Evolutionary conservation across 2,113 vertebrate species (phyloP), one percentile per base, ranked within the genome.

Genomic region (Talpa occidentalis): DNA sequence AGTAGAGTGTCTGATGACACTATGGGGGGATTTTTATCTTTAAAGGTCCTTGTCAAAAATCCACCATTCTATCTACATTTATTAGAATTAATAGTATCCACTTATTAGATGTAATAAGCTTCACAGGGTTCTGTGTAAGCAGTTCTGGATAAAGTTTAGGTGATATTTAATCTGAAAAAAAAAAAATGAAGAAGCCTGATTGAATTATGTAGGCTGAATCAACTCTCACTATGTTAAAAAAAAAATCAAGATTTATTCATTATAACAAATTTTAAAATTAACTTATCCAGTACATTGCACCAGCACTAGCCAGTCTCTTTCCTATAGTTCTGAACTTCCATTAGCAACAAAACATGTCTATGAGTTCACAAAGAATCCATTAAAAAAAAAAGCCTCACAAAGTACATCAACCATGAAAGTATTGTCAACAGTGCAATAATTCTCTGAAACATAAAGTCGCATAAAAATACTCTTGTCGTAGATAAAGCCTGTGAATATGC

Each of bases 381-480:
- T 92, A 47, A 72, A 70, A 93, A 80, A 69, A 66, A 24, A 2
- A 88, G 22, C 10, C 40, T 93, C 52, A 70, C 26, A 64, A 92
- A 88, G 92, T 70, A 72, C 19, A 67, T 95, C 84, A 93, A 90
- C 42, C 66, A 59, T 37, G 49, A 91, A 80, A 35, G 24, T 76
- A 59, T 83, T 88, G 47, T 90, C 86, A 91, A 90, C 30, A 78
- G 69, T 37, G 6, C 35, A 30, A 67, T 32, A 70, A 30, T 64
- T 92, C 73, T 88, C 77, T 79, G n/a, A 96, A 93, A 69, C 62
- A 44, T 32, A 10, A 84, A 92, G 88, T 72, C 66, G 80, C 93
- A 81, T 95, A 93, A 96, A 97, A 95, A 74, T 93, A 59, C 37
- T 70, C 49, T 77, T 44, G 47, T 44, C 15, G 2, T 62, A 93